These are phyloP conservation scores for Apotomis turbidana DNA, from an alignment of 2,888 invertebrate species.

Conservation along the genomic window DNA sequence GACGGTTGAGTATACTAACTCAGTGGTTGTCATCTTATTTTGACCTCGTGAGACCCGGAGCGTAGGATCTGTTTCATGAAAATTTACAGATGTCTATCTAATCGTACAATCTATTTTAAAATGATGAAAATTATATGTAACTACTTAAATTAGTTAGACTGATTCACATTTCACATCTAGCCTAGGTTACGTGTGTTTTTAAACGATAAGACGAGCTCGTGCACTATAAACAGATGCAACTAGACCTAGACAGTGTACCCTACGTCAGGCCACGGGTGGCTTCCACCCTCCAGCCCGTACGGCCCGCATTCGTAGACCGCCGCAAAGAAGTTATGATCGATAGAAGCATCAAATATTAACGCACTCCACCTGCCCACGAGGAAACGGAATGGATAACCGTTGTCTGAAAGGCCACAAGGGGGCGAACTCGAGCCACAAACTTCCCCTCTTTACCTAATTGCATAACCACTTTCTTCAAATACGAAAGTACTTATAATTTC, in stretches of 20 bases:
- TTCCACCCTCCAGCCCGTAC: slow-evolving; percentile 30
- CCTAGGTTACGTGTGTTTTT: not conserved
- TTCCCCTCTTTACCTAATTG: slow-evolving; percentile 65
- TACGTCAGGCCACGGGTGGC: slow-evolving; percentile 24
- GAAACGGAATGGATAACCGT: slow-evolving; percentile 75
- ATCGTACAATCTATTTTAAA: too few relatives aligned
- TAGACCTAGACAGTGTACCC: not conserved
- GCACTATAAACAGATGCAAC: slow-evolving; percentile 7
- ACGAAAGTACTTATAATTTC: slow-evolving; percentile 44
- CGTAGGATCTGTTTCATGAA: too few relatives aligned
- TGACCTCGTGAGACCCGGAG: too few relatives aligned
- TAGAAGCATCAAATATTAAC: slow-evolving; percentile 81
- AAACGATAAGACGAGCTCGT: slow-evolving; percentile 8
- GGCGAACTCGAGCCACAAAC: slow-evolving; percentile 58
- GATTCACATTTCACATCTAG: too few relatives aligned
- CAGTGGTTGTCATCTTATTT: too few relatives aligned
- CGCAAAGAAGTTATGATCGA: slow-evolving; percentile 81
- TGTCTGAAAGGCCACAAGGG: slow-evolving; percentile 74
- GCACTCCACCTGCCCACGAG: slow-evolving; percentile 65
- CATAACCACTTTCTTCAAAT: slow-evolving; percentile 58
- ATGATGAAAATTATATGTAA: too few relatives aligned
- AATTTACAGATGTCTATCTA: too few relatives aligned
- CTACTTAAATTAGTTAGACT: too few relatives aligned
- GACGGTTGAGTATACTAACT: not conserved
- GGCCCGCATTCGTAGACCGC: slow-evolving; percentile 48